These are phyloP conservation scores for Orthonyx spaldingii DNA, from an alignment of 2,113 vertebrate species.

Conservation along the genomic window DNA sequence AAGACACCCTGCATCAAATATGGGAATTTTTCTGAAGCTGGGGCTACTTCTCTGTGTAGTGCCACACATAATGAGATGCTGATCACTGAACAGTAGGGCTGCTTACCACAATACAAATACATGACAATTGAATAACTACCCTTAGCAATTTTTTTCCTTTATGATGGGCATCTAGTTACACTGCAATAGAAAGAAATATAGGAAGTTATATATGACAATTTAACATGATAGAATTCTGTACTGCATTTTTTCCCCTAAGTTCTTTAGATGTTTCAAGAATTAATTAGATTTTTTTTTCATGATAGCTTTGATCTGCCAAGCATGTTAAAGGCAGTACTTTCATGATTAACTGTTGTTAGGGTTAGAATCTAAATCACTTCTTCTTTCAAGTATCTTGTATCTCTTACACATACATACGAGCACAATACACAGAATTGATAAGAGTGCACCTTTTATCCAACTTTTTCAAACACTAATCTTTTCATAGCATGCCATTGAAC, in stretches of 20 bases:
- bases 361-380: not conserved
- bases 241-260: not conserved
- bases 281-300: not conserved
- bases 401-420: accelerated
- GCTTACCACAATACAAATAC: not conserved
- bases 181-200: not conserved
- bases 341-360: not conserved
- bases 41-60: not conserved
- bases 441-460: not conserved
- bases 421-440: not conserved
- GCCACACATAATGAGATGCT: not conserved
- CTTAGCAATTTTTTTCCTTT: not conserved
- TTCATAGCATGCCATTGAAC: not conserved
- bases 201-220: not conserved
- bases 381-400: not conserved
- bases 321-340: not conserved
- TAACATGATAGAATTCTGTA: not conserved
- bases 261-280: not conserved
- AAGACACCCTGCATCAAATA: not conserved
- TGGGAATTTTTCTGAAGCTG: not conserved
- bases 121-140: not conserved
- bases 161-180: not conserved
- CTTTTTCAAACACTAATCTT: not conserved
- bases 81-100: not conserved
- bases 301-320: not conserved